These are phyloP conservation scores for Lycia hirtaria DNA, from an alignment of 2,888 invertebrate genomes.

Conservation along the genomic window DNA sequence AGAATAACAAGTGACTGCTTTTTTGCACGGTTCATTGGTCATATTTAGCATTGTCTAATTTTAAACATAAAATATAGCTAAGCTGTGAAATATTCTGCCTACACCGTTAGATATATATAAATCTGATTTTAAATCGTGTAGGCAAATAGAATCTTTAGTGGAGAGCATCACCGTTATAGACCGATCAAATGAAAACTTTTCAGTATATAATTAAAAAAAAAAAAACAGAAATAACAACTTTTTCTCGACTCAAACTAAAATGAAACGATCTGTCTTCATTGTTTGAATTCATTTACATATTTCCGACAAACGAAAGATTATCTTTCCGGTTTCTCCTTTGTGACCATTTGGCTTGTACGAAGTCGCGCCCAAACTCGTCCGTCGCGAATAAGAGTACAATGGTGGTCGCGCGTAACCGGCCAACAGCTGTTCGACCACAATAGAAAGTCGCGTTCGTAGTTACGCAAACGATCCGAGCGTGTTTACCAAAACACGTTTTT, in stretches of 20 bases:
- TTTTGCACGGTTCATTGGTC: not conserved
- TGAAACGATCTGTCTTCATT: not conserved
- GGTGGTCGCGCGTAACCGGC: conserved; percentile 65
- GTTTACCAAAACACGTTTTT: conserved; percentile 68
- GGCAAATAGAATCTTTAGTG: too few relatives aligned
- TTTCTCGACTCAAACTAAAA: not conserved
- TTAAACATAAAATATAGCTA: not conserved
- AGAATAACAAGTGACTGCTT: not conserved
- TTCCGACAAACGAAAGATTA: conserved; percentile 13
- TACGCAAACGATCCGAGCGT: conserved; percentile 67
- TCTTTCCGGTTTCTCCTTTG: conserved; percentile 19
- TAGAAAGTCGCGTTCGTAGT: conserved; percentile 70
- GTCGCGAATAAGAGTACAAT: conserved; percentile 72
- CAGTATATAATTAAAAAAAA: too few relatives aligned
- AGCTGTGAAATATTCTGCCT: too few relatives aligned
- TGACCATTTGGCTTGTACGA: not conserved
- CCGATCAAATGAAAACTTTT: too few relatives aligned
- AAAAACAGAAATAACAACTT: not conserved
- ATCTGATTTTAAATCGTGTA: too few relatives aligned
- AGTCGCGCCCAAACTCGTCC: conserved; percentile 51
- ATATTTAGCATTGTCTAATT: not conserved
- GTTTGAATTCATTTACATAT: conserved; percentile 7
- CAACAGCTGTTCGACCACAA: conserved; percentile 76
- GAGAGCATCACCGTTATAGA: too few relatives aligned
- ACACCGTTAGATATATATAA: too few relatives aligned